Percentiles rank a stretch among this genome's conserved stretches.
phyloP scores from a whole-genome alignment of 2,888 invertebrate genomes.

The Zygothrica quintamaculata region DNA sequence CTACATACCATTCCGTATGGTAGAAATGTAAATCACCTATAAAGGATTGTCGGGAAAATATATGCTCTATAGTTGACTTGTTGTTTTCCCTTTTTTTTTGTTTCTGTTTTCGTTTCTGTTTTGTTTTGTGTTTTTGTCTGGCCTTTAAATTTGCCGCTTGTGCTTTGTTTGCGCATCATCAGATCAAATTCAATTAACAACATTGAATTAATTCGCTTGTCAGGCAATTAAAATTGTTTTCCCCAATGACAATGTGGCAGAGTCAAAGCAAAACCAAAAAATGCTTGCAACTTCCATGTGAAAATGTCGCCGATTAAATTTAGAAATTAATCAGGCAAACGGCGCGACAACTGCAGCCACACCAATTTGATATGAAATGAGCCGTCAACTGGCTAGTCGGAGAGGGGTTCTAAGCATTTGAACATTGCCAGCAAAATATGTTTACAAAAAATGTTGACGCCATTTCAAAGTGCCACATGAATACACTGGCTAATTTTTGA shows the following conservation, averaged over 20 bases:
- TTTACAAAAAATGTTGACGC: slow-evolving; percentile 64
- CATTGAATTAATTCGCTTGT: slow-evolving; percentile 84
- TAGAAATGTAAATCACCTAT: slow-evolving; percentile 63
- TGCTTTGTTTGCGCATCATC: slow-evolving; percentile 61
- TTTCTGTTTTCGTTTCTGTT: too few relatives aligned
- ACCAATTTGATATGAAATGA: slow-evolving; percentile 71
- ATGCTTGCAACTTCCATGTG: slow-evolving; percentile 44
- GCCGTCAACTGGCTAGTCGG: slow-evolving; percentile 59
- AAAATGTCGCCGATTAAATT: slow-evolving; percentile 77
- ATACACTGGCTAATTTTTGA: slow-evolving; percentile 43
- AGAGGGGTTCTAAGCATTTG: slow-evolving; percentile 2
- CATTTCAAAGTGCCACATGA: slow-evolving; percentile 41
- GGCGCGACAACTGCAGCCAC: slow-evolving; percentile 53
- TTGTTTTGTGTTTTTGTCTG: slow-evolving; percentile 30
- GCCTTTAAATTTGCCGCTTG: slow-evolving; percentile 58
- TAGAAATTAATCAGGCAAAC: slow-evolving; percentile 77
- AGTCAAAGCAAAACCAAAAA: slow-evolving; percentile 29
- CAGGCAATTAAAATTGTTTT: slow-evolving; percentile 82
- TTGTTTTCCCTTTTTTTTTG: slow-evolving; percentile 1
- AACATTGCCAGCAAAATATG: slow-evolving; percentile 31
- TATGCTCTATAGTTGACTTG: background rate
- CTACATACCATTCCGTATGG: slow-evolving; percentile 33
- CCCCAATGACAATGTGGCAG: slow-evolving; percentile 45
- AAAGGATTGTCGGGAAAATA: slow-evolving; percentile 58
- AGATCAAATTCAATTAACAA: slow-evolving; percentile 84